A percentile compares a stretch with the other conserved stretches of the same genome.
Evolutionary conservation across 2,797 vertebrate species (phyloP).

Genomic region (Cephalopachus bancanus): DNA sequence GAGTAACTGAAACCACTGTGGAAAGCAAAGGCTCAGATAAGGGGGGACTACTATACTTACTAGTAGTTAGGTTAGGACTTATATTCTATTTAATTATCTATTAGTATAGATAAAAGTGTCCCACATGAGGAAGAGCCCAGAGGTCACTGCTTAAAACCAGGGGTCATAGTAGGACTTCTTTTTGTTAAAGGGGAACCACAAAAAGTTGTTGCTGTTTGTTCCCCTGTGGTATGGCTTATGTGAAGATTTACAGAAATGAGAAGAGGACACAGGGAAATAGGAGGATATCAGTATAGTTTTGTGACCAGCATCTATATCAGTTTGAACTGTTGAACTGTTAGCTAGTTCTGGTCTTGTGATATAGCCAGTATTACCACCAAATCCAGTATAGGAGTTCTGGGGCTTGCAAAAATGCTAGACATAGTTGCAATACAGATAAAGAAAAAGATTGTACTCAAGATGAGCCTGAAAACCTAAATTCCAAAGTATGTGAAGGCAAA

Average conservation of each 20-base stretch:
- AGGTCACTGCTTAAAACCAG: neutral
- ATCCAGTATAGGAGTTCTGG: neutral
- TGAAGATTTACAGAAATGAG: neutral
- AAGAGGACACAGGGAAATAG: neutral
- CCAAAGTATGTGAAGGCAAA: neutral
- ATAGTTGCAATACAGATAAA: neutral
- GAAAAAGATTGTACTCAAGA: neutral
- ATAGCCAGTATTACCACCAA: neutral
- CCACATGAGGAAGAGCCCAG: neutral
- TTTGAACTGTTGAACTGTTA: neutral
- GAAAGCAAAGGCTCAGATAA: neutral
- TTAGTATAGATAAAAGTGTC: neutral
- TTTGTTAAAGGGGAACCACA: neutral
- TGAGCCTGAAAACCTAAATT: constrained; percentile 40
- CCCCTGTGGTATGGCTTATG: neutral
- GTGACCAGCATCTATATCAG: neutral
- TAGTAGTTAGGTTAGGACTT: constrained; percentile 24
- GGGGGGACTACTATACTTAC: neutral
- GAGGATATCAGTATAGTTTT: constrained; percentile 1
- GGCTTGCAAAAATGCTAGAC: neutral
- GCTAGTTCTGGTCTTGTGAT: neutral
- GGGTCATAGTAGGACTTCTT: neutral
- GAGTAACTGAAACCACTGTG: neutral
- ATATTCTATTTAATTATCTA: neutral
- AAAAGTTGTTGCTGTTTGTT: neutral